phyloP scores from a whole-genome alignment of 2,888 invertebrate genomes.

The Eristalis pertinax region DNA sequence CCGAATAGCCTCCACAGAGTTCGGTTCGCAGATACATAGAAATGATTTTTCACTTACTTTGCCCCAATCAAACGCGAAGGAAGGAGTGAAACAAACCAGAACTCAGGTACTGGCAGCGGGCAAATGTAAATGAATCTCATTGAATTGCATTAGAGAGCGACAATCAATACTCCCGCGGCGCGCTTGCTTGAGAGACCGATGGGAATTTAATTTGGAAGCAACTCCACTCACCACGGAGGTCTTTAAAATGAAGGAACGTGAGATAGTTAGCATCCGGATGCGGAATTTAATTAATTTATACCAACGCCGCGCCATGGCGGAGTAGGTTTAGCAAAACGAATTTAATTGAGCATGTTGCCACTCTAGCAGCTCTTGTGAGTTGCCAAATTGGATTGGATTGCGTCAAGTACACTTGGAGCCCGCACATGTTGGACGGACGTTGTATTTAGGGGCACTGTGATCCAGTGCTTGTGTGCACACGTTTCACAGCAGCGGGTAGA shows the following conservation, averaged over 20 bases:
- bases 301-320: background rate
- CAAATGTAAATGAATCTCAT: background rate
- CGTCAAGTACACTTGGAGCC: background rate
- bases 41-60: background rate
- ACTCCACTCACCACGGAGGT: background rate
- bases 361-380: background rate
- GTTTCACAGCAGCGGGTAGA: no score
- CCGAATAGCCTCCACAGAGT: background rate
- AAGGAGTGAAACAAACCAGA: background rate
- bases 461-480: background rate
- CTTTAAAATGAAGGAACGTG: background rate
- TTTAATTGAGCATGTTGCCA: background rate
- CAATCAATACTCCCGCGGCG: background rate
- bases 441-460: background rate
- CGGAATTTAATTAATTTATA: background rate
- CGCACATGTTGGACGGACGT: background rate
- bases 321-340: background rate
- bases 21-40: background rate
- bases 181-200: background rate
- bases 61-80: background rate
- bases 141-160: background rate
- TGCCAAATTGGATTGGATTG: background rate
- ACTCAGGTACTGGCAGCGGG: background rate
- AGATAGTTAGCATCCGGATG: background rate
- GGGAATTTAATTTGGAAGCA: background rate